These are phyloP conservation scores for Cactoblastis cactorum DNA, from an alignment of 2,888 invertebrate species.

Conservation along the genomic window DNA sequence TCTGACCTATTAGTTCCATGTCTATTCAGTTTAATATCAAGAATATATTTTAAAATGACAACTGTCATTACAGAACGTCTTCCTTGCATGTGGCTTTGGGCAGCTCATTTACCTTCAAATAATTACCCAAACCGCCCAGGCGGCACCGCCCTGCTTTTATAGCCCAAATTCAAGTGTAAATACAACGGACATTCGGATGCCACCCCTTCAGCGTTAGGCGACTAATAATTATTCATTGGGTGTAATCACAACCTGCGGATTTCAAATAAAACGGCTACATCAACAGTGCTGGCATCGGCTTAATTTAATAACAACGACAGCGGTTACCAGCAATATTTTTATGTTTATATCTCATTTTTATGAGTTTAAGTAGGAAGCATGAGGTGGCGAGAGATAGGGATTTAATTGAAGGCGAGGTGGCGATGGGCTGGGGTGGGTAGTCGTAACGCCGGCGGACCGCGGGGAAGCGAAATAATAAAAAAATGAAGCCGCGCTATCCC, in stretches of 20 bases:
- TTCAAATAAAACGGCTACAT: slow-evolving; percentile 30
- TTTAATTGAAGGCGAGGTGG: slow-evolving; percentile 74
- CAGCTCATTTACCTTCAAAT: slow-evolving; percentile 44
- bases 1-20: too few relatives aligned
- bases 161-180: slow-evolving; percentile 26
- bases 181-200: slow-evolving; percentile 17
- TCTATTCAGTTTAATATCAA: too few relatives aligned
- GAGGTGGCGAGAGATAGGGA: slow-evolving; percentile 71
- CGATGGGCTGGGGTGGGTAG: slow-evolving; percentile 43
- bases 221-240: slow-evolving; percentile 26
- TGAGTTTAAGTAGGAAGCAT: slow-evolving; percentile 69
- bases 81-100: slow-evolving; percentile 23
- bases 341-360: slow-evolving; percentile 73
- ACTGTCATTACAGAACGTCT: neutral
- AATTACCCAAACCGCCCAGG: slow-evolving; percentile 40
- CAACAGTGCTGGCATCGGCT: slow-evolving; percentile 39
- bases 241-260: slow-evolving; percentile 27
- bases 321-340: slow-evolving; percentile 65
- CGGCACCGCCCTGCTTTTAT: slow-evolving; percentile 38
- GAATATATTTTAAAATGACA: neutral
- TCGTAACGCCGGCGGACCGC: slow-evolving; percentile 40
- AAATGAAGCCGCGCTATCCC: slow-evolving; percentile 65
- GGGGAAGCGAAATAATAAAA: slow-evolving; percentile 69
- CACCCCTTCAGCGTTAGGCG: slow-evolving; percentile 16
- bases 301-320: slow-evolving; percentile 57